phyloP scores from a whole-genome alignment of 2,888 invertebrate genomes.

The Leucozona laternaria region DNA sequence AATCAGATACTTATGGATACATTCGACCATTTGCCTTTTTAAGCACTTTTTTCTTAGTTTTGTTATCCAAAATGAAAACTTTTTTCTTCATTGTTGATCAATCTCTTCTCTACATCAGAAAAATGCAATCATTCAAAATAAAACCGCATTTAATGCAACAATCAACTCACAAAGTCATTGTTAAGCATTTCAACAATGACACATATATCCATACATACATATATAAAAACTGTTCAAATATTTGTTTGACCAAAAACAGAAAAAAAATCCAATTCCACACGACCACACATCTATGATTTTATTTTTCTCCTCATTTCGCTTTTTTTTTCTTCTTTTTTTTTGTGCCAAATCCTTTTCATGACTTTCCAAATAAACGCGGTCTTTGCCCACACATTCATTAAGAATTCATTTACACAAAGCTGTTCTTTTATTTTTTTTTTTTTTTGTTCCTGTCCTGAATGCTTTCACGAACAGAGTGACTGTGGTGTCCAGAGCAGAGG shows the following conservation, averaged over 20 bases:
- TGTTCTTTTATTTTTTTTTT: constrained; percentile 36
- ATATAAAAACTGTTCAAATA: constrained; percentile 31
- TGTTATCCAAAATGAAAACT: no score
- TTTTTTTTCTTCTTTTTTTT: neutral
- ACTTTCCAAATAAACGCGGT: constrained; percentile 32
- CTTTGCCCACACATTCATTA: constrained; percentile 51
- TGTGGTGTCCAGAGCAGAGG: constrained; percentile 28
- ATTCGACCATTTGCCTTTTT: no score
- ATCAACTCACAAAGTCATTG: neutral
- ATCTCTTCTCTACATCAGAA: neutral
- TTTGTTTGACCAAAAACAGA: constrained; percentile 21
- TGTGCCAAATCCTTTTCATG: constrained; percentile 39
- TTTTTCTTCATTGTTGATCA: neutral
- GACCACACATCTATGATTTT: constrained; percentile 32
- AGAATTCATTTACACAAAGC: constrained; percentile 52
- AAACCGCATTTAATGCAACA: neutral
- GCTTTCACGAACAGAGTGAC: constrained; percentile 4
- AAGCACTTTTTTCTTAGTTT: no score
- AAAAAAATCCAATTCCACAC: neutral
- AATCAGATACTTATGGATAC: no score
- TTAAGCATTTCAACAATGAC: neutral
- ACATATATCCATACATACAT: neutral
- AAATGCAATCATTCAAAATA: neutral
- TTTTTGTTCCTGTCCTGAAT: neutral
- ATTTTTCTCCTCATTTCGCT: constrained; percentile 4